A percentile compares a stretch with the other conserved stretches of the same genome.
phyloP scores from a whole-genome alignment of 2,888 invertebrate species.

The Sclerodermus sp. region DNA sequence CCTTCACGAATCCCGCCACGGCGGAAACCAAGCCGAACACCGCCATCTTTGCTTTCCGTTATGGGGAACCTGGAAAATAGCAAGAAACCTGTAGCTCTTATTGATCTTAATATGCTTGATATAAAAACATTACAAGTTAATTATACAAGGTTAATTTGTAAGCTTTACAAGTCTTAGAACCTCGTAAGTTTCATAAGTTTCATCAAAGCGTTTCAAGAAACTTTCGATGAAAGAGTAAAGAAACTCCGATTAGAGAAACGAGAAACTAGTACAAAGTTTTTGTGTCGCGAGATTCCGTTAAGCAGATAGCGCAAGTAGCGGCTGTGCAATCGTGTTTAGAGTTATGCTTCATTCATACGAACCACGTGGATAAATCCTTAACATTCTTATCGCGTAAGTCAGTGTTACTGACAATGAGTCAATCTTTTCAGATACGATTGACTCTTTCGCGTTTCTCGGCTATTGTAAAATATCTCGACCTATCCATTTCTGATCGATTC shows the following conservation, averaged over 20 bases:
- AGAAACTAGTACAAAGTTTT: background rate
- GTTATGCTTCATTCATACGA: conserved; percentile 11
- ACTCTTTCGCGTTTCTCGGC: too few species aligned
- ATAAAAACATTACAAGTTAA: too few species aligned
- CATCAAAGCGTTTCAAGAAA: too few species aligned
- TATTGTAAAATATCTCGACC: too few species aligned
- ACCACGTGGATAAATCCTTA: conserved; percentile 8
- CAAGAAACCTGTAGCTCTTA: background rate
- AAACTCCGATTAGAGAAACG: too few species aligned
- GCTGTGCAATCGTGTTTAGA: conserved; percentile 9
- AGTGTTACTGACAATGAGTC: conserved; percentile 12
- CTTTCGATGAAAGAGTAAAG: too few species aligned
- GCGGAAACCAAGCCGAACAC: conserved; percentile 84
- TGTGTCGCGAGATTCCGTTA: background rate
- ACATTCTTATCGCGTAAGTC: conserved; percentile 19
- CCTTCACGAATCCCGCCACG: conserved; percentile 88
- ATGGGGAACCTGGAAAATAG: conserved; percentile 31
- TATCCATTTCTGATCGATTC: too few species aligned
- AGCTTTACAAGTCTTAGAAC: too few species aligned
- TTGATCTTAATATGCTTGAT: too few species aligned
- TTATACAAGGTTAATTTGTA: too few species aligned
- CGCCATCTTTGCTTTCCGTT: conserved; percentile 65
- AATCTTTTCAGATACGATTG: background rate
- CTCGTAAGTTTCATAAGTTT: too few species aligned
- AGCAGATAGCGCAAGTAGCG: background rate